phyloP scores from a whole-genome alignment of 2,888 invertebrate genomes.

The Tachina grossa region DNA sequence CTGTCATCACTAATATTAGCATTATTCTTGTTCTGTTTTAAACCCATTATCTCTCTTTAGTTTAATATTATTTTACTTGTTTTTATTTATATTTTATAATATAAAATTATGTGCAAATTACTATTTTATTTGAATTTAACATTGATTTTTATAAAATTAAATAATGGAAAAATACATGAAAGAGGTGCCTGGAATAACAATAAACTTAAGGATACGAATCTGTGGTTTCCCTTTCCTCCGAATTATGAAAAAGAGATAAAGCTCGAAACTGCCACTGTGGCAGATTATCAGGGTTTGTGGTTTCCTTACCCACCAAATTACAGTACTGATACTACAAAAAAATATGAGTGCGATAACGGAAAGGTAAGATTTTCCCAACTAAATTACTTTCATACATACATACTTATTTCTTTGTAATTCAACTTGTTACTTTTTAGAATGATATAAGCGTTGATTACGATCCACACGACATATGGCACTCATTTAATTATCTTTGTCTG shows the following conservation, averaged over 20 bases:
- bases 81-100: slow-evolving; percentile 54
- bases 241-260: slow-evolving; percentile 46
- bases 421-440: slow-evolving; percentile 65
- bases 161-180: slow-evolving; percentile 48
- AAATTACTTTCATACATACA: neutral
- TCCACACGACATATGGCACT: slow-evolving; percentile 76
- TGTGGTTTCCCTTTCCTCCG: slow-evolving; percentile 81
- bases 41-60: slow-evolving; percentile 42
- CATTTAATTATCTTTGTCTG: slow-evolving; percentile 85
- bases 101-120: slow-evolving; percentile 72
- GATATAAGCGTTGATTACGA: slow-evolving; percentile 76
- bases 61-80: slow-evolving; percentile 25
- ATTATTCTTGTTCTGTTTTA: slow-evolving; percentile 42
- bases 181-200: slow-evolving; percentile 21
- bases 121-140: slow-evolving; percentile 52
- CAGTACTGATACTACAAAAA: neutral
- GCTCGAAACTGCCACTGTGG: slow-evolving; percentile 41
- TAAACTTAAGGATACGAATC: slow-evolving; percentile 74
- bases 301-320: slow-evolving; percentile 73
- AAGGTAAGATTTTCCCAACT: slow-evolving; percentile 83
- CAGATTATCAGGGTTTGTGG: slow-evolving; percentile 72
- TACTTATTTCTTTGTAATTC: neutral
- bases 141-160: slow-evolving; percentile 30
- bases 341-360: slow-evolving; percentile 86
- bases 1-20: neutral